Conservation (phyloP, 2,113 vertebrate species). For the Caloenas nicobarica region DNA sequence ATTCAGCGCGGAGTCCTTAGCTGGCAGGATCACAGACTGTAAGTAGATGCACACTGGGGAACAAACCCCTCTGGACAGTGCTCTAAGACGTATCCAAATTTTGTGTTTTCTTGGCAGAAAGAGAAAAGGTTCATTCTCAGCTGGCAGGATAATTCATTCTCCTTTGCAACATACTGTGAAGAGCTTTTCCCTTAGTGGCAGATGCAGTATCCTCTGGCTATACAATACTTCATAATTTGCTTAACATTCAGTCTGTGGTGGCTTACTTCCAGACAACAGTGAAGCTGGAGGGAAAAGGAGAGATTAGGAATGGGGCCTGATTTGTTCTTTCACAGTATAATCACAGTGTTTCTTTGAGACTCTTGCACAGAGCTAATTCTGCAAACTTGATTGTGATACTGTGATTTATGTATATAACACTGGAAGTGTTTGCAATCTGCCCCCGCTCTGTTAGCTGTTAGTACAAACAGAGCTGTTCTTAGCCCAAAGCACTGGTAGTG, state of each 20-base stretch:
- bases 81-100: background rate
- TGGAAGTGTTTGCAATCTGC: background rate
- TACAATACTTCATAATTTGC: background rate
- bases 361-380: background rate
- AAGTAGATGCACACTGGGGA: slow-evolving; percentile 48
- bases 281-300: background rate
- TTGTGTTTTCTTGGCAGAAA: background rate
- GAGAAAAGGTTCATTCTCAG: background rate
- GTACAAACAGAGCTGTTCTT: too few relatives aligned
- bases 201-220: background rate
- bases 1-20: slow-evolving; percentile 88
- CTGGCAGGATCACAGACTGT: slow-evolving; percentile 89
- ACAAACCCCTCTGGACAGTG: background rate
- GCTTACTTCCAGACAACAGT: background rate
- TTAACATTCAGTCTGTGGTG: background rate
- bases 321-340: background rate
- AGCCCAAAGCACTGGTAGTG: background rate
- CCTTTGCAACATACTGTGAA: background rate
- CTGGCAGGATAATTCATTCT: background rate
- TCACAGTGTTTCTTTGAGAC: background rate
- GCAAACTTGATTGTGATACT: background rate
- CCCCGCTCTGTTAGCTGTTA: background rate
- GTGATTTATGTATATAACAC: background rate
- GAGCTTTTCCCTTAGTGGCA: background rate
- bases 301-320: background rate